Evolutionary conservation across 2,888 invertebrate species (phyloP), one percentile per base, ranked within the genome.

Genomic region (Clanis bilineata): DNA sequence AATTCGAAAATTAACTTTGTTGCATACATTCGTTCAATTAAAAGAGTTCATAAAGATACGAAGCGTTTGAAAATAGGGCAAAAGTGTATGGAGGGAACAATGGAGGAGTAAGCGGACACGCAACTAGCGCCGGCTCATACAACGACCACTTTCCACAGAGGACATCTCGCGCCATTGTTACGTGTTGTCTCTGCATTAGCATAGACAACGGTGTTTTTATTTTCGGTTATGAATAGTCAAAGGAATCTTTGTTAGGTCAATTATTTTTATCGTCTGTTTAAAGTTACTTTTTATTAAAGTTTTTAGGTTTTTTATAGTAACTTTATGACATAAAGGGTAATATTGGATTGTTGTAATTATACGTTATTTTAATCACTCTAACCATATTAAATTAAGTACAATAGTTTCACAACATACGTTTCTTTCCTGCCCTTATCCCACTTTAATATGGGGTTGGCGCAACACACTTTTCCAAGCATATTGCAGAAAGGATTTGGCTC

Each of bases 91-190:
- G 51, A 58, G 66, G 66, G 68, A 74, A 77, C 76, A 79, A 82
- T 76, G 69, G 79, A 76, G 80, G 84, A 84, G 85, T 75, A 85
- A 86, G 86, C 87, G 86, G 85, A 86, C 86, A 87, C 84, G 82
- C 80, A 79, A 71, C 77, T 73, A 79, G 79, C 77, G 67, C 71
- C 74, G 77, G 47, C 39, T 51, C 47, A 38, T 45, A 58, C 55
- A 58, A 54, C 58, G 61, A 58, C 45, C 58, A 61, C 61, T 61
- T 58, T 55, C 58, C 47, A 59, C 59, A 54, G 41, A 59, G 59
- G 59, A 58, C 38, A 59, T 59, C 59, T 54, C 55, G 58, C 60
- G 57, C 64, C 67, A 68, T 28, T 36, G 56, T 56, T 65, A 67
- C 68, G 68, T 51, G 51, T 51, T 51, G 51, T 51, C 51, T 51